Evolutionary conservation across 92 coral and sea anemone species (phyloP).

Genomic region (Heteractis magnifica): DNA sequence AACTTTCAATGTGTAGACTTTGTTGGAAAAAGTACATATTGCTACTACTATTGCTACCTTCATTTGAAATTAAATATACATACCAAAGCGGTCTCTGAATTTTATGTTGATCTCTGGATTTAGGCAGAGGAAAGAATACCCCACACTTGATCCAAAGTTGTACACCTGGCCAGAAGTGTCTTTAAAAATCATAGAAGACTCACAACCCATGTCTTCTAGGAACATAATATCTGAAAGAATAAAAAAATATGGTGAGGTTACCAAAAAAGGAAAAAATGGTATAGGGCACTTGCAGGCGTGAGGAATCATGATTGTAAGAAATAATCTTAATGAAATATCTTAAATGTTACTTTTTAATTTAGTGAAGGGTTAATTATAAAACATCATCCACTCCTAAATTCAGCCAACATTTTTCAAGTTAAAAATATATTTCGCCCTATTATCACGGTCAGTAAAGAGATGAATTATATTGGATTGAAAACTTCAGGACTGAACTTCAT

Average conservation of each 20-base stretch:
- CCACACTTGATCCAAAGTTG: conserved; percentile 59
- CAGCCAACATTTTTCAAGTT: no score
- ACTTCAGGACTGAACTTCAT: background rate
- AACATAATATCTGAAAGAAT: conserved; percentile 33
- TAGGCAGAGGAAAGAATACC: conserved; percentile 44
- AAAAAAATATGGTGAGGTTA: background rate
- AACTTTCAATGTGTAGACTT: background rate
- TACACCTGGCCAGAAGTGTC: conserved; percentile 52
- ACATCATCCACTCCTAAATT: no score
- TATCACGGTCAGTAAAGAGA: no score
- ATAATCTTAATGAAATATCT: background rate
- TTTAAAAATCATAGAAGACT: conserved; percentile 40
- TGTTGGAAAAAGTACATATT: background rate
- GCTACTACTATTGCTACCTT: no score
- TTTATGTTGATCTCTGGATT: conserved; percentile 55
- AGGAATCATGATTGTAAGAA: no score
- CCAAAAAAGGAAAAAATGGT: no score
- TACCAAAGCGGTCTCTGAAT: conserved; percentile 32
- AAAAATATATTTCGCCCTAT: no score
- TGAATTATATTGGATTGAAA: background rate
- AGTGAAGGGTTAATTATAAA: no score
- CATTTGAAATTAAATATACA: no score
- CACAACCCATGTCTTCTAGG: conserved; percentile 54
- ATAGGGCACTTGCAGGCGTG: no score
- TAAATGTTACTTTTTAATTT: background rate